These are phyloP conservation scores for Phrynosoma platyrhinos DNA, from an alignment of 2,113 vertebrate species.

Conservation along the genomic window DNA sequence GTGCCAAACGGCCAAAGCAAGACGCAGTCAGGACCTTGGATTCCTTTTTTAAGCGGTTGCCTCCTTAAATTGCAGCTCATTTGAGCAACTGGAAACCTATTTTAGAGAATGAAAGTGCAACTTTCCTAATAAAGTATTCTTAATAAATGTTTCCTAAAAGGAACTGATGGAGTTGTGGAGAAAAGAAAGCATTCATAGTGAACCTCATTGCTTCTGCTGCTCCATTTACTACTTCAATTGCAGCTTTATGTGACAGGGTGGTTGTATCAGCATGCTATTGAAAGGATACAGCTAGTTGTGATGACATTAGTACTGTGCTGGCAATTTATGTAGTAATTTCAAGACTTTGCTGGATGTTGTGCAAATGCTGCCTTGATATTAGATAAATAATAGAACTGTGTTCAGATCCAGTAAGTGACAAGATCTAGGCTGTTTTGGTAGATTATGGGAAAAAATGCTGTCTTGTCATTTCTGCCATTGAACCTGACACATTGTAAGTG, in stretches of 20 bases:
- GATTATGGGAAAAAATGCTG: neutral
- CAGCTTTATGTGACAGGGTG: neutral
- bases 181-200: neutral
- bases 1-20: conserved; percentile 79
- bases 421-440: neutral
- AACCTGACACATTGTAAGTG: neutral
- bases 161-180: neutral
- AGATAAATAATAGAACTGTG: neutral
- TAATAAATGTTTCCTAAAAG: conserved; percentile 43
- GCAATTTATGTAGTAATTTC: neutral
- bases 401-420: neutral
- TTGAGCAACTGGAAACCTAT: conserved; percentile 18
- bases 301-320: neutral
- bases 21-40: conserved; percentile 82
- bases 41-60: conserved; percentile 87
- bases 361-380: neutral
- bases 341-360: neutral
- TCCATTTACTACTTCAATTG: neutral
- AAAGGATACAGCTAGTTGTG: neutral
- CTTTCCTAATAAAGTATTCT: conserved; percentile 30
- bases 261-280: neutral
- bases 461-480: neutral
- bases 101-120: conserved; percentile 13
- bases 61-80: conserved; percentile 60
- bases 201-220: neutral